Conservation (phyloP, 1,140 invertebrate species). For the Cheumatopsyche charites region DNA sequence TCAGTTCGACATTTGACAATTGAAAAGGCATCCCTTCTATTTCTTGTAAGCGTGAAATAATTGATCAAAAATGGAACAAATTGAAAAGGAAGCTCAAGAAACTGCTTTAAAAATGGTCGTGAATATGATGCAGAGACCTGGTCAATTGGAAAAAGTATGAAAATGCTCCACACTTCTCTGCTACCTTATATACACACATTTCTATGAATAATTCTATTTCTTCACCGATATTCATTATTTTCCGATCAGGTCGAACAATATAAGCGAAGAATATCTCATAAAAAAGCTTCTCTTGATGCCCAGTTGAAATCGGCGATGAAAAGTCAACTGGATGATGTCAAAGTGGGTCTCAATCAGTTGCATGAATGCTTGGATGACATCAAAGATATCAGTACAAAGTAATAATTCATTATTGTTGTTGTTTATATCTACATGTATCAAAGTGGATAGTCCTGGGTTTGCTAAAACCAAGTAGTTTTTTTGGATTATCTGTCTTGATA, state of each 20-base stretch:
- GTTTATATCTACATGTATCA: too few species aligned
- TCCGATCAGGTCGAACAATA: conserved; percentile 87
- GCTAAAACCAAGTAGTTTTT: too few species aligned
- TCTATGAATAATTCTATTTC: neutral
- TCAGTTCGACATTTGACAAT: conserved; percentile 14
- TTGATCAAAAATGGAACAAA: conserved; percentile 68
- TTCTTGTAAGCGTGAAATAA: neutral
- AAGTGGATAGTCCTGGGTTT: too few species aligned
- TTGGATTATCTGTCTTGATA: too few species aligned
- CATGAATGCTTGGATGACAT: conserved; percentile 85
- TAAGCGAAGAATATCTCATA: conserved; percentile 76
- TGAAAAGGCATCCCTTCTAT: neutral
- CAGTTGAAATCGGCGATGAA: conserved; percentile 98
- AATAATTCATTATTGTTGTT: conserved; percentile 29
- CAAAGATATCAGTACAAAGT: conserved; percentile 70
- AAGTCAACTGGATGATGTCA: conserved; percentile 95
- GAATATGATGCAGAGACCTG: conserved; percentile 92
- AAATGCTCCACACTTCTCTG: conserved; percentile 1
- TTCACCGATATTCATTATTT: neutral
- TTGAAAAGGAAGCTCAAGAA: conserved; percentile 84
- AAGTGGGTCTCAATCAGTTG: conserved; percentile 90
- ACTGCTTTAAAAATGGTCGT: conserved; percentile 90
- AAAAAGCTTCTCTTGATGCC: conserved; percentile 95
- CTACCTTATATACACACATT: neutral
- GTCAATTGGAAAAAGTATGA: conserved; percentile 91